Evolutionary conservation across 2,888 invertebrate species (phyloP).

Genomic region (Chaitophorus viminalis): DNA sequence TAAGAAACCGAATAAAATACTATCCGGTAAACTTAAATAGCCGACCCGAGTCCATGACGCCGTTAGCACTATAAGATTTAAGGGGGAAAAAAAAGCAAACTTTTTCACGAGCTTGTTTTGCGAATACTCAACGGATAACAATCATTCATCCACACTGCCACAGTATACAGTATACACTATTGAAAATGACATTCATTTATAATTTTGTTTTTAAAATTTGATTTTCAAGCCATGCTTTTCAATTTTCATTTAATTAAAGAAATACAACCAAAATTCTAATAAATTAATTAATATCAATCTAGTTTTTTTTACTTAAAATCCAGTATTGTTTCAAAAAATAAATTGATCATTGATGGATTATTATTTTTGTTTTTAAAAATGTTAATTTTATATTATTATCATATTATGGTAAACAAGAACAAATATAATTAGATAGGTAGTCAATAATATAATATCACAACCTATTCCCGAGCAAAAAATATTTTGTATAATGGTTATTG

Average conservation of each 20-base stretch:
- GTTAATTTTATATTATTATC: no score
- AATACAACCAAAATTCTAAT: neutral
- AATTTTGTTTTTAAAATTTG: neutral
- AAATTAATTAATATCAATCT: neutral
- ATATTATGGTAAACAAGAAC: neutral
- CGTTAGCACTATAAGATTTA: neutral
- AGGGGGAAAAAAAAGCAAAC: neutral
- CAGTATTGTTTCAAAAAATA: neutral
- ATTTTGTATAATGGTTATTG: neutral
- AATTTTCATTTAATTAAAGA: neutral
- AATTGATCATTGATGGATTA: neutral
- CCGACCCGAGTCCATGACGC: neutral
- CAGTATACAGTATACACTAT: neutral
- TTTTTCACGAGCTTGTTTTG: constrained; percentile 5
- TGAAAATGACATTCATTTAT: neutral
- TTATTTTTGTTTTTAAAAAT: neutral
- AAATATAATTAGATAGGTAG: neutral
- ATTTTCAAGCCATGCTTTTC: neutral
- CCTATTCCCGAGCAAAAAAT: neutral
- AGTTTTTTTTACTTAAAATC: neutral
- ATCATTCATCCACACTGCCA: constrained; percentile 13
- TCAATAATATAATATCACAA: neutral
- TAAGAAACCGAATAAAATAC: neutral
- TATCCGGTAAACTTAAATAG: neutral
- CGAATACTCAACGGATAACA: neutral